phyloP scores from a whole-genome alignment of 2,888 invertebrate species.

The Strigamia maritima region DNA sequence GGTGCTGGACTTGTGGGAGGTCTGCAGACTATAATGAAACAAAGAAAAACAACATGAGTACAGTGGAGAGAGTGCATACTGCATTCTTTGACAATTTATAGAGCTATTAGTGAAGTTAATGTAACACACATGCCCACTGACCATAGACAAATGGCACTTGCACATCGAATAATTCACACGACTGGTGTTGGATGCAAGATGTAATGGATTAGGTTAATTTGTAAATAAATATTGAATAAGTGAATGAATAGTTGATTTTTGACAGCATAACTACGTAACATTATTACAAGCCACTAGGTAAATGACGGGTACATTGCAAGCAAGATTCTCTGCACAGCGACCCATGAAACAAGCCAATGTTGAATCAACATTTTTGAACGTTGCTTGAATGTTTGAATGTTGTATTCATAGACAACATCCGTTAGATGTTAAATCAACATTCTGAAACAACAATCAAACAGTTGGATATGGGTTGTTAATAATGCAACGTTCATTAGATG shows the following conservation, averaged over 20 bases:
- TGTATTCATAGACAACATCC: too few relatives aligned
- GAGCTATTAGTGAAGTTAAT: neutral
- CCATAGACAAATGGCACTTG: neutral
- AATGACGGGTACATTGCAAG: too few relatives aligned
- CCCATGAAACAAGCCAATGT: too few relatives aligned
- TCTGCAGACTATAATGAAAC: neutral
- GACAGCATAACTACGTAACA: too few relatives aligned
- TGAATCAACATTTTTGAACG: too few relatives aligned
- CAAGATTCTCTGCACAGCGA: too few relatives aligned
- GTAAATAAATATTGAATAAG: neutral
- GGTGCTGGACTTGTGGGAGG: neutral
- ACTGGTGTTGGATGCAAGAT: neutral
- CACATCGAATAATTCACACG: neutral
- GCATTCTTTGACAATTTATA: slow-evolving; percentile 9
- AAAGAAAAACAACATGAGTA: neutral
- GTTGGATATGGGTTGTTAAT: too few relatives aligned
- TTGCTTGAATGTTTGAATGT: too few relatives aligned
- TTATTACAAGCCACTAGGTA: too few relatives aligned
- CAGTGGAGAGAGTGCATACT: neutral
- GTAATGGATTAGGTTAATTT: slow-evolving; percentile 5
- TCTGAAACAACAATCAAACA: too few relatives aligned
- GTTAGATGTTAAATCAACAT: too few relatives aligned
- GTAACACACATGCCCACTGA: neutral
- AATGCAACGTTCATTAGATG: too few relatives aligned
- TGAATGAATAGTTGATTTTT: neutral